Evolutionary conservation across 2,888 invertebrate species (phyloP), one percentile per base, ranked within the genome.

Genomic region (Arctia plantaginis): DNA sequence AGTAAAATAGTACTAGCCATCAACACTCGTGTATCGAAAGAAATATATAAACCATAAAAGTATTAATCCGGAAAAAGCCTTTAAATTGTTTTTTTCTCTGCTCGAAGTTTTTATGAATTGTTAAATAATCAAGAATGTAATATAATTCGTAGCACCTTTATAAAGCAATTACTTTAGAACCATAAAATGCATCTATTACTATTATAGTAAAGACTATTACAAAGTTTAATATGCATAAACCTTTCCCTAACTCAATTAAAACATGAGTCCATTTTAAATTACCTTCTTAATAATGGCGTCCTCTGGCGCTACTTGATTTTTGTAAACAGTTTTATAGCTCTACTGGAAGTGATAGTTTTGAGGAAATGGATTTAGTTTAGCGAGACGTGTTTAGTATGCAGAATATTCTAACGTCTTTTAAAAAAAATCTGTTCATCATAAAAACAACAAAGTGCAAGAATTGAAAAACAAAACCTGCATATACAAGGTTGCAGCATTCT

Each of bases 201-300:
- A n/a, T n/a, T n/a, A n/a, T 77, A 70, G 39, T 77, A 82, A 72
- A 77, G 86, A 86, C 86, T 85, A 87, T 85, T 81, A 86, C 82
- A 82, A 82, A 84, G 77, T 87, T 79, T 91, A 92, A 92, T 88
- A 91, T 85, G 88, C 90, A 88, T 90, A 91, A 89, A 92, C 89
- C 85, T 87, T 86, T 81, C 87, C 91, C 88, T 94, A 95, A 94
- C 95, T 94, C 92, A 94, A 95, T 95, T 94, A 94, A 93, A 95
- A 93, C 91, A 90, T 93, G 91, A 88, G 87, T 86, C 85, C 85
- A 87, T 91, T 93, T 92, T 91, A 91, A 93, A 92, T 92, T 90
- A 90, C 88, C 89, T 86, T 90, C 88, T 91, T 92, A 93, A 93
- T 92, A 93, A 93, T 91, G 55, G 90, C 89, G 89, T 77, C 85